Percentiles rank a stretch among this genome's conserved stretches.
Conservation (phyloP, 2,113 vertebrate species). For the Perognathus longimembris region DNA sequence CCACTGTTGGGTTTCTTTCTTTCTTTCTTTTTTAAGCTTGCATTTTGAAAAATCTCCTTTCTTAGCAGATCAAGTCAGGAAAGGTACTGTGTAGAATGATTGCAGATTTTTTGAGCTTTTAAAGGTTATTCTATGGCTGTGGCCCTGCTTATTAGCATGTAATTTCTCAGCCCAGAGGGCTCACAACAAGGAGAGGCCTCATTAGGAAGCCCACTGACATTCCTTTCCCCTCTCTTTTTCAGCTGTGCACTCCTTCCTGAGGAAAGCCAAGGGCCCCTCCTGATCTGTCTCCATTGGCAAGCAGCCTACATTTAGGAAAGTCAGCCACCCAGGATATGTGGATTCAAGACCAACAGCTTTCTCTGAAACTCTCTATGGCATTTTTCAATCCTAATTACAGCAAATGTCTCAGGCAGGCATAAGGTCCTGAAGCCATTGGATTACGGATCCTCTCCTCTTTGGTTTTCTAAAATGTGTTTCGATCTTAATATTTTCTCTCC, state of each 20-base stretch:
- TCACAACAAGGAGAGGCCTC: conserved; percentile 55
- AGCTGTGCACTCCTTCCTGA: conserved; percentile 9
- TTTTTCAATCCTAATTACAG: conserved; percentile 61
- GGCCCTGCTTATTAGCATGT: conserved; percentile 64
- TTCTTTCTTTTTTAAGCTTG: not conserved
- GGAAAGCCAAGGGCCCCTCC: not conserved
- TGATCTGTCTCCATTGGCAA: conserved; percentile 33
- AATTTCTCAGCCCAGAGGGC: conserved; percentile 55
- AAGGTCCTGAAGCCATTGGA: not conserved
- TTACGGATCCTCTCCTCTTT: not conserved
- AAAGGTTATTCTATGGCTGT: conserved; percentile 39
- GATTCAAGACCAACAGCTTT: not conserved
- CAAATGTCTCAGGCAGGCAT: conserved; percentile 17
- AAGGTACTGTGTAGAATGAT: not conserved
- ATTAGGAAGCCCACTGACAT: conserved; percentile 68
- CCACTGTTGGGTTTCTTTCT: not conserved
- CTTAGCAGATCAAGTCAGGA: not conserved
- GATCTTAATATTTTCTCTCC: conserved; percentile 23
- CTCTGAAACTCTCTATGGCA: not conserved
- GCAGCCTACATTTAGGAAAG: conserved; percentile 1
- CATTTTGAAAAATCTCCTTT: conserved; percentile 33
- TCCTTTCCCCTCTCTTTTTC: conserved; percentile 35
- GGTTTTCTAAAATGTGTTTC: conserved; percentile 51
- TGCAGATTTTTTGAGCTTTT: not conserved
- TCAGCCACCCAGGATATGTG: not conserved